Evolutionary conservation across 2,797 vertebrate genomes (phyloP), one percentile per base, ranked within the genome.

Genomic region (Sebastes miniatus): DNA sequence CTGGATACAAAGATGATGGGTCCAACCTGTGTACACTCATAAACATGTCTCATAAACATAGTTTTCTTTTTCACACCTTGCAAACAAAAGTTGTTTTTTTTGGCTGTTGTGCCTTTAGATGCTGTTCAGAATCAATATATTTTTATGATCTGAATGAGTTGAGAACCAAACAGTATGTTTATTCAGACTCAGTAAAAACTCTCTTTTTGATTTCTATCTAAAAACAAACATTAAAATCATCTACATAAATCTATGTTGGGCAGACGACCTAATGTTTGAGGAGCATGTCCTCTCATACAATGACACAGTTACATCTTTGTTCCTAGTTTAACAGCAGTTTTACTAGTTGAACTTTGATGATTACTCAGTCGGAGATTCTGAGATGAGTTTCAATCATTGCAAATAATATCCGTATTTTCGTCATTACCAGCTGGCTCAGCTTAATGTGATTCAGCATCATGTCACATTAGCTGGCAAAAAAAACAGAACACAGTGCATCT

Each of bases 371-470:
- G 36, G 32, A 32, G 43, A 47, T 0, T 50, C 47, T 50, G 47
- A 50, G 47, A 50, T 1, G 25, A 1, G 9, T 24, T 61, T 20
- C 16, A 36, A 32, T 75, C 31, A 57, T 43, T 7, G 62, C 13
- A 36, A 73, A 69, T 24, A 39, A 66, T 25, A 50, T 80, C 11
- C 12, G 27, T 27, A 34, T 65, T 65, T 74, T 69, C 34, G 14
- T 70, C 27, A 29, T 50, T 47, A 43, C 61, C 79, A 80, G 34
- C 69, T 77, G 77, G 50, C 14, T 22, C 64, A 16, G 57, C 31
- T 10, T 61, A 61, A 77, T 74, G 61, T 65, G 64, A 81, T 76
- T 80, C 31, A 59, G 58, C 71, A 67, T 39, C 22, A 4, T 79
- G 71, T 77, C 67, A 75, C 73, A 78, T 70, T 25, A 75, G 27